Base-by-base conservation (phyloP, 2,888 invertebrate species). In the Chrysolina haemoptera region DNA sequence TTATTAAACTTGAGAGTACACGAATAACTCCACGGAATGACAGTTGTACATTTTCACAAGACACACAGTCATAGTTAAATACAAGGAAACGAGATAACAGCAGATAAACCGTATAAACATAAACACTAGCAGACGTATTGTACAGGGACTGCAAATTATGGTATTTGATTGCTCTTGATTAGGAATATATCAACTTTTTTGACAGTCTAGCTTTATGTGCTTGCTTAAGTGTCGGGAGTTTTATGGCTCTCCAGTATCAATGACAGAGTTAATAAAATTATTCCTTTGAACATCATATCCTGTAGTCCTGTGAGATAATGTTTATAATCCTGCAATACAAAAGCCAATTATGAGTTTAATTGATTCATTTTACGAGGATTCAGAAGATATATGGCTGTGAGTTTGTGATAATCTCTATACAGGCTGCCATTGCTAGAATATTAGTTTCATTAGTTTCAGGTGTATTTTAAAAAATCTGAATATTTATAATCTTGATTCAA, bases 61-160 rank as follows among this genome's bases (percentile, higher is more conserved):
- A 59, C 27, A 59, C 9, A 59, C 2, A 59, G 59, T n/a, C 22
- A n/a, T 59, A 59, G 59, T 35, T 9, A 35, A 59, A 35, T 22
- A 27, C 35, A 10, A 22, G 35, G 27, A 35, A 59, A n/a, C n/a
- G 35, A 59, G 59, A 59, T 59, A 59, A 59, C 27, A 59, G 59
- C 59, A 59, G 35, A 59, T 59, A 59, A 59, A 59, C 59, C 8
- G 35, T 35, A 59, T 59, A 35, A 59, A n/a, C 59, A 59, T 59
- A 35, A 59, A 59, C 35, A 59, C 9, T 59, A 2, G 22, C 59
- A n/a, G 59, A 35, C 35, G 59, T 35, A 59, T 59, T 35, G 59
- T 59, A 59, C 59, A 59, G 27, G 59, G n/a, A 35, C 59, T 59
- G 59, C 59, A 59, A 59, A 59, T 59, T 59, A 59, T 59, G 11